A percentile compares a stretch with the other conserved stretches of the same genome.
phyloP scores from a whole-genome alignment of 2,888 invertebrate species.

The Epistrophella euchroma region DNA sequence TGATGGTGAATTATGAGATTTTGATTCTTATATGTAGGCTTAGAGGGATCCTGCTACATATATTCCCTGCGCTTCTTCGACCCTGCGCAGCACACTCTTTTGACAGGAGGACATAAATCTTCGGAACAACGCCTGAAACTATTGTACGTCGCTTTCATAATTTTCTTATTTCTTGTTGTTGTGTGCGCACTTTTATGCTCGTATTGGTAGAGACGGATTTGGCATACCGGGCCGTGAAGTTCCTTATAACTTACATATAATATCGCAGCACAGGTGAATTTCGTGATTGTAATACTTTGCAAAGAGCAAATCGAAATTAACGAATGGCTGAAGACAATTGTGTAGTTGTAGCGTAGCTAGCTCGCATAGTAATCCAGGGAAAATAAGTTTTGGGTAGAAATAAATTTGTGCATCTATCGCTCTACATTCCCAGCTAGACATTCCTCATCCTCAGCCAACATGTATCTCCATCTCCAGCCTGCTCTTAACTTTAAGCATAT shows the following conservation, averaged over 20 bases:
- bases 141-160: constrained; percentile 71
- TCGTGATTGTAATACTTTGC: too few species aligned
- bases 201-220: constrained; percentile 27
- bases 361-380: too few species aligned
- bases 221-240: constrained; percentile 39
- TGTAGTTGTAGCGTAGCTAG: too few species aligned
- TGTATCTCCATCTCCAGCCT: too few species aligned
- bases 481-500: too few species aligned
- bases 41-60: constrained; percentile 28
- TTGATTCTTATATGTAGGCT: constrained; percentile 30
- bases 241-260: constrained; percentile 25
- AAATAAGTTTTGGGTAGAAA: too few species aligned
- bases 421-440: too few species aligned
- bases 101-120: constrained; percentile 75
- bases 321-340: too few species aligned
- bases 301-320: too few species aligned
- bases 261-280: constrained; percentile 13
- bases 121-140: constrained; percentile 72
- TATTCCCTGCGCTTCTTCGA: constrained; percentile 9
- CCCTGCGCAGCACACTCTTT: constrained; percentile 11
- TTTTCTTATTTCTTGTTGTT: constrained; percentile 20
- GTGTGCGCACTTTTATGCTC: constrained; percentile 39
- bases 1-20: constrained; percentile 64
- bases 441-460: too few species aligned
- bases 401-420: too few species aligned